phyloP scores from a whole-genome alignment of 1,140 invertebrate genomes.

The Pseudoatta argentina region DNA sequence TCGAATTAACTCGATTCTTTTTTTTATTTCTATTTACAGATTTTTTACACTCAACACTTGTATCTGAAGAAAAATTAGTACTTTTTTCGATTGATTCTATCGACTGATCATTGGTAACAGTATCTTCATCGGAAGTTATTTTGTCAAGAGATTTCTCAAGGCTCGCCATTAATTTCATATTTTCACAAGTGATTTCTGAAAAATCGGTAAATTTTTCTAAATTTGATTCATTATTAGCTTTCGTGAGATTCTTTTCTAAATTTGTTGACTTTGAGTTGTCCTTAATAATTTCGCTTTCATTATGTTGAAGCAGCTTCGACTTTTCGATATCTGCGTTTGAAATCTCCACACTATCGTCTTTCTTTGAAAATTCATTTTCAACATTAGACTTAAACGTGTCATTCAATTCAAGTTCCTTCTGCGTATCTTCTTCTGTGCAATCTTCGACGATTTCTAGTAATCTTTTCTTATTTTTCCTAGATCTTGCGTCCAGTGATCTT shows the following conservation, averaged over 20 bases:
- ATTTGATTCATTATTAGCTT: background rate
- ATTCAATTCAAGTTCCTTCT: constrained; percentile 67
- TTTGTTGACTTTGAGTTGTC: background rate
- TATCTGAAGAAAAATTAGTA: background rate
- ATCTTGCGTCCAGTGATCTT: constrained; percentile 63
- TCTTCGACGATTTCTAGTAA: constrained; percentile 51
- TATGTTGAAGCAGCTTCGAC: constrained; percentile 28
- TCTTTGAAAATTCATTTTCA: background rate
- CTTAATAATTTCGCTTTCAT: constrained; percentile 68
- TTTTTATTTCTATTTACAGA: background rate
- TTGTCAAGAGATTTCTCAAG: constrained; percentile 11
- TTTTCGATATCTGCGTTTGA: background rate
- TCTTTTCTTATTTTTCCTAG: constrained; percentile 77
- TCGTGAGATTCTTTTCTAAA: background rate
- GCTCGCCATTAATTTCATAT: background rate
- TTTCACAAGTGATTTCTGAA: constrained; percentile 1
- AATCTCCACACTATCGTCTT: background rate
- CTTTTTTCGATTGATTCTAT: background rate
- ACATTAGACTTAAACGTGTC: constrained; percentile 73
- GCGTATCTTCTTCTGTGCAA: constrained; percentile 46
- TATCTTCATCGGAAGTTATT: background rate
- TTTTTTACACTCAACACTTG: constrained; percentile 1
- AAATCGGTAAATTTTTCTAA: background rate
- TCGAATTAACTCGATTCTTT: background rate
- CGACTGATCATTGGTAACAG: background rate